Evolutionary conservation across 2,888 invertebrate species (phyloP).

Genomic region (Calameuta pallipes): DNA sequence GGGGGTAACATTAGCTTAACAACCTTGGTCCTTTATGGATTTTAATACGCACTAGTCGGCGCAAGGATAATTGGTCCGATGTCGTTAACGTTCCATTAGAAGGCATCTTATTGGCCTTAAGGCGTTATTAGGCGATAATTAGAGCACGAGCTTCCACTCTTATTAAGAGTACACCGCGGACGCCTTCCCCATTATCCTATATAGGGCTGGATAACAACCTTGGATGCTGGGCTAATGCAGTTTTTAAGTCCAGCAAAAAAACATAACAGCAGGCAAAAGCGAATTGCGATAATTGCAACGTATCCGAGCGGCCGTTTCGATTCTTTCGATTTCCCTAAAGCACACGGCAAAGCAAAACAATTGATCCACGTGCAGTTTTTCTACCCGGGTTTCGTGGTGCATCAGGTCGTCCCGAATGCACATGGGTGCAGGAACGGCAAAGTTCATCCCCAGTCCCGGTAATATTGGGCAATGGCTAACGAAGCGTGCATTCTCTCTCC

Average conservation of each 20-base stretch:
- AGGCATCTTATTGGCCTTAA: constrained; percentile 64
- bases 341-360: not conserved
- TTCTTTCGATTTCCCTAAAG: not conserved
- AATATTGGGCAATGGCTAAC: constrained; percentile 33
- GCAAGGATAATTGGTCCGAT: constrained; percentile 58
- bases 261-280: too few relatives aligned
- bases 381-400: too few relatives aligned
- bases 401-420: too few relatives aligned
- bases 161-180: constrained; percentile 45
- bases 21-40: constrained; percentile 34
- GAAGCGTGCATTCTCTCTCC: constrained; percentile 37
- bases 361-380: too few relatives aligned
- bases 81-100: constrained; percentile 61
- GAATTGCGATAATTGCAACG: too few relatives aligned
- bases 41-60: constrained; percentile 40
- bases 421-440: too few relatives aligned
- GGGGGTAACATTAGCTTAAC: too few relatives aligned
- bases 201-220: not conserved
- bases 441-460: not conserved
- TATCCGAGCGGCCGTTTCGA: too few relatives aligned
- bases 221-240: not conserved
- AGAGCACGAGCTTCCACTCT: constrained; percentile 48
- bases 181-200: constrained; percentile 18
- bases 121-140: constrained; percentile 54
- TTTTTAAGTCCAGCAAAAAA: not conserved